These are phyloP conservation scores for Drosophila pruinosa DNA, from an alignment of 1,140 invertebrate species.

Conservation along the genomic window DNA sequence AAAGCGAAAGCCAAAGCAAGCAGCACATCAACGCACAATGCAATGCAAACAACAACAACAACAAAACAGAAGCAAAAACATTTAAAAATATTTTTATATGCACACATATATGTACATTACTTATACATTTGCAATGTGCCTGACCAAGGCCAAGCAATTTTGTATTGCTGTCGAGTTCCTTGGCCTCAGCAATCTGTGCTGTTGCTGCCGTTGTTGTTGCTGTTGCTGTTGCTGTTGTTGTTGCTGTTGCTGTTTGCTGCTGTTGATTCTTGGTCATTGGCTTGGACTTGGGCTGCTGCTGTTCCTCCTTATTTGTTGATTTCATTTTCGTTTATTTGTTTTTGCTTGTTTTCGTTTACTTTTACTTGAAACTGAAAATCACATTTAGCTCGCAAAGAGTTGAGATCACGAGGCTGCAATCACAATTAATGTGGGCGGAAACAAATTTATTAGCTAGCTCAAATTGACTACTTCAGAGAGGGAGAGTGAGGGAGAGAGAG, in stretches of 20 bases:
- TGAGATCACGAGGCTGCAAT: constrained; percentile 24
- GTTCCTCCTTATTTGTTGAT: constrained; percentile 73
- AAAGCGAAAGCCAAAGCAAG: background rate
- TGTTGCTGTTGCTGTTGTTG: constrained; percentile 28
- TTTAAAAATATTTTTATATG: constrained; percentile 75
- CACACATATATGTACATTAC: constrained; percentile 8
- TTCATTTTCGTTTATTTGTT: constrained; percentile 75
- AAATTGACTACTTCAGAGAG: background rate
- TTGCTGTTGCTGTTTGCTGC: constrained; percentile 30
- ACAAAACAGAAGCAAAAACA: constrained; percentile 54
- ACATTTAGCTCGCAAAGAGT: constrained; percentile 24
- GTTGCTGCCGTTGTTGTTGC: constrained; percentile 37
- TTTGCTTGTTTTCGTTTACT: constrained; percentile 68
- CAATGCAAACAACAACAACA: constrained; percentile 8
- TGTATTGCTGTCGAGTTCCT: constrained; percentile 75
- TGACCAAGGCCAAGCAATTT: constrained; percentile 79
- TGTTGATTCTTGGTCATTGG: constrained; percentile 79
- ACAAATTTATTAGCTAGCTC: constrained; percentile 19
- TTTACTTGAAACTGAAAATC: constrained; percentile 53
- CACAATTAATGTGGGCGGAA: constrained; percentile 18
- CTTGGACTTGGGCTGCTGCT: constrained; percentile 54
- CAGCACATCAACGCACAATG: constrained; percentile 52
- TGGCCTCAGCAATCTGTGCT: constrained; percentile 60
- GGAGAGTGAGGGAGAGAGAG: background rate
- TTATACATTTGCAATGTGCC: constrained; percentile 57